phyloP scores from a whole-genome alignment of 2,888 invertebrate species.

The Ennomos quercinarius region DNA sequence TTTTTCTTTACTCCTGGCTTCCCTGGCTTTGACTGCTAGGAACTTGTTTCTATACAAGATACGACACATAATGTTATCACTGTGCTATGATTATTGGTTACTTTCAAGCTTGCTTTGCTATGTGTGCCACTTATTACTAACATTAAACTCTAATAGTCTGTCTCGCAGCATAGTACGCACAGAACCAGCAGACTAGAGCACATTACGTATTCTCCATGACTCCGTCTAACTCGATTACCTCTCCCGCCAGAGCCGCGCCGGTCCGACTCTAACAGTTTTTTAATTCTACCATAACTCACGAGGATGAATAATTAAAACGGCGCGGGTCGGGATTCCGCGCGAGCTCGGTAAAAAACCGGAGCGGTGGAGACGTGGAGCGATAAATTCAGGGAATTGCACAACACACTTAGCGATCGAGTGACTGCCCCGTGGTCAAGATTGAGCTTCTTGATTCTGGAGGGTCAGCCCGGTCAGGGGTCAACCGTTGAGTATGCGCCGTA shows the following conservation, averaged over 20 bases:
- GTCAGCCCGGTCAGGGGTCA: slow-evolving; percentile 19
- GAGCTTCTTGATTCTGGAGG: slow-evolving; percentile 37
- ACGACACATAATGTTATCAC: too few species aligned
- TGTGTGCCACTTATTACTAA: too few species aligned
- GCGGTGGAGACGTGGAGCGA: slow-evolving; percentile 61
- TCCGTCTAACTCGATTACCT: slow-evolving; percentile 81
- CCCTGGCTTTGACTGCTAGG: too few species aligned
- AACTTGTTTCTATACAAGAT: too few species aligned
- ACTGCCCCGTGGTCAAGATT: slow-evolving; percentile 53
- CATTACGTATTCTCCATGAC: slow-evolving; percentile 81
- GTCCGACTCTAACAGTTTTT: slow-evolving; percentile 85
- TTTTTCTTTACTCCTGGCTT: too few species aligned
- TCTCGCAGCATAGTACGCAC: slow-evolving; percentile 1
- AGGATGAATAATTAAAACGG: slow-evolving; percentile 85
- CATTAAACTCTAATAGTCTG: too few species aligned
- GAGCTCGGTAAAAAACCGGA: slow-evolving; percentile 73
- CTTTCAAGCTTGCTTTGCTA: too few species aligned
- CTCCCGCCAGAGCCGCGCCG: slow-evolving; percentile 79
- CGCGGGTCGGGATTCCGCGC: slow-evolving; percentile 74
- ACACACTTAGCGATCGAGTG: slow-evolving; percentile 76
- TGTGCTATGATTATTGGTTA: too few species aligned
- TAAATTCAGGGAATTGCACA: slow-evolving; percentile 80
- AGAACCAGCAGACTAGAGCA: slow-evolving; percentile 25
- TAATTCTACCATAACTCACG: slow-evolving; percentile 86
- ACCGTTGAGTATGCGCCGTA: too few species aligned